A percentile compares a stretch with the other conserved stretches of the same genome.
phyloP scores from a whole-genome alignment of 2,113 vertebrate genomes.

The Asarcornis scutulata region DNA sequence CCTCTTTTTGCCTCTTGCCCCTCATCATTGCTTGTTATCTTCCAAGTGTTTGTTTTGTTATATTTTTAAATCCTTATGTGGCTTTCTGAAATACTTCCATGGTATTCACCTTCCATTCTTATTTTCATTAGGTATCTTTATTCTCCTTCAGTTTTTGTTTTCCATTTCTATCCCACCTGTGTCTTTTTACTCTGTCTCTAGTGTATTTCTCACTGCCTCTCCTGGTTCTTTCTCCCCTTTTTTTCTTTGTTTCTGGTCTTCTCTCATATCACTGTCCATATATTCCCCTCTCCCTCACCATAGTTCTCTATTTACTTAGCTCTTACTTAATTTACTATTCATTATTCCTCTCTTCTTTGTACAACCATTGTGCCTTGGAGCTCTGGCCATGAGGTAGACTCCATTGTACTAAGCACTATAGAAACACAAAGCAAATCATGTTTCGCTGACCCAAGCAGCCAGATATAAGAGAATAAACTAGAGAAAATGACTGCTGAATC shows the following conservation, averaged over 20 bases:
- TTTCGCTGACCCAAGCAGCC: conserved; percentile 31
- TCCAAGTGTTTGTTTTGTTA: background rate
- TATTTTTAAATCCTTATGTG: background rate
- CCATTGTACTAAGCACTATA: background rate
- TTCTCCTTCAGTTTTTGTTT: background rate
- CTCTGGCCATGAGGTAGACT: background rate
- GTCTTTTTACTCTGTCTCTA: background rate
- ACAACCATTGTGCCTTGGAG: background rate
- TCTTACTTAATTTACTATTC: conserved; percentile 30
- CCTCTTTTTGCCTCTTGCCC: background rate
- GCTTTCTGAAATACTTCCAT: background rate
- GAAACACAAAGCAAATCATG: conserved; percentile 36
- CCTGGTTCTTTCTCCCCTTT: background rate
- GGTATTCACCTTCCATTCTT: background rate
- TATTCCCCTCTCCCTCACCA: background rate
- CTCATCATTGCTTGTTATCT: background rate
- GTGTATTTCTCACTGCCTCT: background rate
- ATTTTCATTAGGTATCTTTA: background rate
- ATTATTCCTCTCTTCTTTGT: conserved; percentile 27
- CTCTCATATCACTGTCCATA: background rate
- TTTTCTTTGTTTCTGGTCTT: background rate
- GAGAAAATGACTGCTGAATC: background rate
- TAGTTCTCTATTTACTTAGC: conserved; percentile 21
- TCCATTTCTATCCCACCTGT: background rate
- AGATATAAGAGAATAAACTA: conserved; percentile 27